Evolutionary conservation across 2,113 vertebrate species (phyloP), one percentile per base, ranked within the genome.

Genomic region (Leuciscus idus): DNA sequence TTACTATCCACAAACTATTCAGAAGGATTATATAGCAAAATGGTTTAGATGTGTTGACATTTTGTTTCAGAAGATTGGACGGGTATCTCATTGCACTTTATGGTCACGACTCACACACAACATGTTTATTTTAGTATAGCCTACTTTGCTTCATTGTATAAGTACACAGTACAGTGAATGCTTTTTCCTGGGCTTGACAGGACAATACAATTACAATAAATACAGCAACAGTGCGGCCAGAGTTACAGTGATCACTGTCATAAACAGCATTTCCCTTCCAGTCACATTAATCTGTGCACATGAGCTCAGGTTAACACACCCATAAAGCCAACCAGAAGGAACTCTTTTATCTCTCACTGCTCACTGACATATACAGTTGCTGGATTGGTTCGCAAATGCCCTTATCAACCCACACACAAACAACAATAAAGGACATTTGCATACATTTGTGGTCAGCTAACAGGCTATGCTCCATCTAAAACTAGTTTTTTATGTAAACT

Each of bases 181-280:
- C n/a, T 1, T 4, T 52, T 36, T 33, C 46, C 7, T 50, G n/a
- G 15, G 74, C 52, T 33, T 77, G 74, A 33, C 74, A 77, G 17
- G 15, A 33, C 48, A 55, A 55, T 19, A 55, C 48, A 77, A 30
- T 30, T 55, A 55, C 13, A 55, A 17, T 55, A 77, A 33, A 55
- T 77, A 52, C 46, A 80, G 30, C 23, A 61, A 43, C 55, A 66
- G 43, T 52, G 62, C 26, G 19, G 26, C 43, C 26, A 23, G 28
- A 19, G 43, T 68, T 23, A 12, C 43, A 66, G 46, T 77, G 46
- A 52, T 52, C 74, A 30, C 46, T 17, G 79, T 48, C 59, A 50
- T 81, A 33, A 50, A 81, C 61, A 68, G 39, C 43, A 50, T 81
- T 66, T 66, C 61, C 80, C 80, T 52, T 82, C 43, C 61, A 82